Evolutionary conservation across 2,888 invertebrate genomes (phyloP).

Genomic region (Drosophila nigricruria): DNA sequence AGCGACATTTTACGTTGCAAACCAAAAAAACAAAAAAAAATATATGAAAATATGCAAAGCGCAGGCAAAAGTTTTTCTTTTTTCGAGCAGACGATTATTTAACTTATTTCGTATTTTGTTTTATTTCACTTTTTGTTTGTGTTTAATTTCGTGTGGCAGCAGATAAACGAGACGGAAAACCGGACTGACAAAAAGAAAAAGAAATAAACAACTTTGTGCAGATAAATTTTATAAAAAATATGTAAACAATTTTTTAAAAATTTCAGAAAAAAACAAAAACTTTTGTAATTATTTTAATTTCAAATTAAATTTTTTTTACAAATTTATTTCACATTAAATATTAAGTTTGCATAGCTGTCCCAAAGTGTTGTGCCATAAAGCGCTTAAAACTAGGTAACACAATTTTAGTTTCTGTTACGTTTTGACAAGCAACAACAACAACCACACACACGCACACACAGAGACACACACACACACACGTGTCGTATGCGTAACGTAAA

Average conservation of each 20-base stretch:
- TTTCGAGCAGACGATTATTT: conserved; percentile 52
- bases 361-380: conserved; percentile 38
- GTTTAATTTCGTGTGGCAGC: conserved; percentile 51
- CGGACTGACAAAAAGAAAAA: background rate
- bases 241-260: background rate
- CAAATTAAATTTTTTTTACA: background rate
- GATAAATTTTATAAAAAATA: background rate
- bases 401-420: conserved; percentile 50
- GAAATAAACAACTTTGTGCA: conserved; percentile 4
- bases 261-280: background rate
- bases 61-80: conserved; percentile 58
- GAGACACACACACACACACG: conserved; percentile 21
- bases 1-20: conserved; percentile 61
- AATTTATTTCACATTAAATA: conserved; percentile 3
- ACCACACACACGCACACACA: conserved; percentile 13
- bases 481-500: conserved; percentile 72
- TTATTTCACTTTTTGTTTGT: conserved; percentile 20
- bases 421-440: conserved; percentile 20
- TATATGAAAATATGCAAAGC: conserved; percentile 40
- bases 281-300: conserved; percentile 4
- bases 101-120: conserved; percentile 53
- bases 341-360: conserved; percentile 1
- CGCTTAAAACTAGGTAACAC: conserved; percentile 74
- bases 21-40: background rate
- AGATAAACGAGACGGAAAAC: conserved; percentile 51